phyloP scores from a whole-genome alignment of 2,797 vertebrate genomes.

The Rhyacichthys aspro region DNA sequence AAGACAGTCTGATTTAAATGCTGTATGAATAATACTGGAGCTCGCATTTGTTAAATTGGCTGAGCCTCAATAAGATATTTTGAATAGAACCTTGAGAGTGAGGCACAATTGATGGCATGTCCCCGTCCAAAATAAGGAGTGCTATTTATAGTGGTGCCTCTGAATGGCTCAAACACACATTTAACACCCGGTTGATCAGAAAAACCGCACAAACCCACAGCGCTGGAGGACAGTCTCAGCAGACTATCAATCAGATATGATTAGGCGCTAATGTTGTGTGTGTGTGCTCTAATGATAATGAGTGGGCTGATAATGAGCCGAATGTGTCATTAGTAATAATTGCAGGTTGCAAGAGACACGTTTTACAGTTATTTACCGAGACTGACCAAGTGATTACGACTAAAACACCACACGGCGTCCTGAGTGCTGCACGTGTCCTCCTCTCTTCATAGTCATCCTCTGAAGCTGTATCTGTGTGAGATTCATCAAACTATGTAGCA shows the following conservation, averaged over 20 bases:
- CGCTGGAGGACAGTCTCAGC: constrained; percentile 45
- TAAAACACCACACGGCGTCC: constrained; percentile 34
- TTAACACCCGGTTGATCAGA: constrained; percentile 3
- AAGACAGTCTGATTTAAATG: constrained; percentile 1
- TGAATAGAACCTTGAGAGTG: constrained; percentile 16
- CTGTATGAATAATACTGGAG: neutral
- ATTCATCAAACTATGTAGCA: constrained; percentile 33
- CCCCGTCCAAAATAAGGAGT: constrained; percentile 20
- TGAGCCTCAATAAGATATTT: constrained; percentile 10
- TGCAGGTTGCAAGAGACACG: constrained; percentile 55
- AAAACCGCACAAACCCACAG: constrained; percentile 4
- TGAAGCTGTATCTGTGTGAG: constrained; percentile 8
- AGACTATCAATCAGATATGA: constrained; percentile 60
- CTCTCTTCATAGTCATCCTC: neutral
- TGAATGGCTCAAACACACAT: constrained; percentile 25
- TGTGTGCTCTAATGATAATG: constrained; percentile 17
- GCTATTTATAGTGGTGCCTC: constrained; percentile 40
- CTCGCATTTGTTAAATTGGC: constrained; percentile 13
- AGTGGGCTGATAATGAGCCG: constrained; percentile 41
- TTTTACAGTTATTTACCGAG: constrained; percentile 54
- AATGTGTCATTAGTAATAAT: constrained; percentile 69
- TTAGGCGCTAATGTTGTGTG: constrained; percentile 35
- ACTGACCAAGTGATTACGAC: constrained; percentile 60
- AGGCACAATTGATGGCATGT: constrained; percentile 29
- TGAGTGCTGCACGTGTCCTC: constrained; percentile 16